Evolutionary conservation across 2,797 vertebrate species (phyloP).

Genomic region (Neostethus bicornis): DNA sequence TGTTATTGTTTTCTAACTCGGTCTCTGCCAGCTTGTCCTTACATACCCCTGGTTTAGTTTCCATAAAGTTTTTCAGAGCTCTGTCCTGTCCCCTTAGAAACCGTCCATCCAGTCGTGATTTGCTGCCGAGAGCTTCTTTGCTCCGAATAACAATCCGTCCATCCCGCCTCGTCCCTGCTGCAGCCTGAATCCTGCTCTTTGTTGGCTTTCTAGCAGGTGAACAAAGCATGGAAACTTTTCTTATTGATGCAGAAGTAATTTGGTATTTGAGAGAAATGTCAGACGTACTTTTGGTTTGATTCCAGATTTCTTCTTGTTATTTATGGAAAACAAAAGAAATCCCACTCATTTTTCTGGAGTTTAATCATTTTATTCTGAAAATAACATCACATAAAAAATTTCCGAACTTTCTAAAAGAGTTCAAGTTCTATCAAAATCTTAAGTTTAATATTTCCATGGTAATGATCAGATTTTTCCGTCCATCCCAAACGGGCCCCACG

Average conservation of each 20-base stretch:
- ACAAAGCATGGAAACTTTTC: background rate
- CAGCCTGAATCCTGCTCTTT: background rate
- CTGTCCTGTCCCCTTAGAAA: slow-evolving; percentile 14
- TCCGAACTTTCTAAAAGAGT: too few species aligned
- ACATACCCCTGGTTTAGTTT: slow-evolving; percentile 12
- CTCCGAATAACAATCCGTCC: slow-evolving; percentile 10
- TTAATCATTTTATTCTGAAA: too few species aligned
- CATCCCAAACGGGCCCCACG: too few species aligned
- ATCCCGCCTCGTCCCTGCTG: background rate
- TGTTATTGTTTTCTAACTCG: slow-evolving; percentile 7
- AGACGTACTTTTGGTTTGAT: background rate
- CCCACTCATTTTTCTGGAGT: too few species aligned
- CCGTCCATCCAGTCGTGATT: slow-evolving; percentile 15
- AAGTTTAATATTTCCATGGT: too few species aligned
- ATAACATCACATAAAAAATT: too few species aligned
- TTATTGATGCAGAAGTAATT: background rate
- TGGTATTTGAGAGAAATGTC: background rate
- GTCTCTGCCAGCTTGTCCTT: slow-evolving; percentile 8
- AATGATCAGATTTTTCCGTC: too few species aligned
- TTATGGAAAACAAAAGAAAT: too few species aligned
- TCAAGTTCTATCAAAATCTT: too few species aligned
- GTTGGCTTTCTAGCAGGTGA: background rate
- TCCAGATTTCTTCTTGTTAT: background rate
- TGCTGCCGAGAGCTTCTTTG: slow-evolving; percentile 14
- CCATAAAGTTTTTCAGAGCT: slow-evolving; percentile 12